Evolutionary conservation across 2,113 vertebrate species (phyloP).

Genomic region (Nanorana parkeri): DNA sequence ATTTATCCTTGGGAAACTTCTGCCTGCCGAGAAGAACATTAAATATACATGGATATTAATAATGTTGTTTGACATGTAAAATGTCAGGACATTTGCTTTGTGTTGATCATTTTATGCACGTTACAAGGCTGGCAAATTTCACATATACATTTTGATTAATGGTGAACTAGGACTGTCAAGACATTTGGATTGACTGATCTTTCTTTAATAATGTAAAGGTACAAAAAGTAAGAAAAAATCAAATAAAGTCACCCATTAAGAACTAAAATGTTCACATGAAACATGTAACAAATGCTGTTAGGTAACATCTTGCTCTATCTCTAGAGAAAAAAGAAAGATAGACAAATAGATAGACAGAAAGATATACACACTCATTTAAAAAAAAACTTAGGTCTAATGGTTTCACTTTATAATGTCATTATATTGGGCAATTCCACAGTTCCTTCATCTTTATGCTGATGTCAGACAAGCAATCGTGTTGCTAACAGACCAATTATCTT

Average conservation of each 20-base stretch:
- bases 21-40: conserved; percentile 4
- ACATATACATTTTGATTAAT: conserved; percentile 1
- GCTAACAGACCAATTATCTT: too few relatives aligned
- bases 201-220: background rate
- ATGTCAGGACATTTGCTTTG: conserved; percentile 27
- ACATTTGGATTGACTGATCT: conserved; percentile 8
- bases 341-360: too few relatives aligned
- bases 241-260: background rate
- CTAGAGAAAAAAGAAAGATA: too few relatives aligned
- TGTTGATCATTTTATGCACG: conserved; percentile 32
- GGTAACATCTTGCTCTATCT: too few relatives aligned
- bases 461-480: too few relatives aligned
- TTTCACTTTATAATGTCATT: too few relatives aligned
- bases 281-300: too few relatives aligned
- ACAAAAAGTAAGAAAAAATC: background rate
- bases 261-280: background rate
- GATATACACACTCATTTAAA: too few relatives aligned
- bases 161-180: background rate
- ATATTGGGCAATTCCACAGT: too few relatives aligned
- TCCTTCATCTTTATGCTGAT: too few relatives aligned
- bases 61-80: conserved; percentile 40
- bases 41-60: conserved; percentile 41
- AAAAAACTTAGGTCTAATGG: too few relatives aligned
- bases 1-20: conserved; percentile 1
- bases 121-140: conserved; percentile 11